Percentiles rank a stretch among this genome's conserved stretches.
Evolutionary conservation across 2,113 vertebrate species (phyloP).

Genomic region (Pterocles orientalis): DNA sequence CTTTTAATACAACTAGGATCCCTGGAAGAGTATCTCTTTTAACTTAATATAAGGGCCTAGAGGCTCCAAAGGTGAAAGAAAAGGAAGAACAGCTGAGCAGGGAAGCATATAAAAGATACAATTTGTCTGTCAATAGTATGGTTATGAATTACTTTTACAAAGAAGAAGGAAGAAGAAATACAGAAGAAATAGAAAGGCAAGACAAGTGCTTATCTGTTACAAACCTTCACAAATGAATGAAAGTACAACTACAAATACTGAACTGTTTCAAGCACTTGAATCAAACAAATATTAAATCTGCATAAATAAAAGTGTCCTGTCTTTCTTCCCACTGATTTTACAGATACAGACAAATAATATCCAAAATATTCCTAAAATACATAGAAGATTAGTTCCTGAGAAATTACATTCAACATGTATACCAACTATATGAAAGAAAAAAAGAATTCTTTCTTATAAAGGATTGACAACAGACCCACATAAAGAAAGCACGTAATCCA

Average conservation of each 20-base stretch:
- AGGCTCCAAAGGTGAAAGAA: not conserved
- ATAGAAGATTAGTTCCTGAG: not conserved
- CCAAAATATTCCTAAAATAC: not conserved
- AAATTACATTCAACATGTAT: not conserved
- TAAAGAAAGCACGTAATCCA: not conserved
- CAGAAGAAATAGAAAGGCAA: not conserved
- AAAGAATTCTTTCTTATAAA: not conserved
- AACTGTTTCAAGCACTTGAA: not conserved
- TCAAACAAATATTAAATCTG: not conserved
- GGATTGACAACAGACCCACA: not conserved
- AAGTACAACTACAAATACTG: not conserved
- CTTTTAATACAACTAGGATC: not conserved
- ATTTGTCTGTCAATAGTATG: not conserved
- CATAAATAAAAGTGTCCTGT: not conserved
- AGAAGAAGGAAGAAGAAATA: not conserved
- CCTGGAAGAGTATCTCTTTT: not conserved
- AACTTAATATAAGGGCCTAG: not conserved
- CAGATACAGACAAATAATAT: not conserved
- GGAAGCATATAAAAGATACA: not conserved
- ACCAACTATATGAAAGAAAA: not conserved
- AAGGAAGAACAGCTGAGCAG: not conserved
- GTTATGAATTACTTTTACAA: not conserved
- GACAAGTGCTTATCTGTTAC: not conserved
- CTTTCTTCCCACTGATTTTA: not conserved
- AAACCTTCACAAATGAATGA: not conserved